Evolutionary conservation across 2,888 invertebrate genomes (phyloP), one percentile per base, ranked within the genome.

Genomic region (Latrodectus elegans): DNA sequence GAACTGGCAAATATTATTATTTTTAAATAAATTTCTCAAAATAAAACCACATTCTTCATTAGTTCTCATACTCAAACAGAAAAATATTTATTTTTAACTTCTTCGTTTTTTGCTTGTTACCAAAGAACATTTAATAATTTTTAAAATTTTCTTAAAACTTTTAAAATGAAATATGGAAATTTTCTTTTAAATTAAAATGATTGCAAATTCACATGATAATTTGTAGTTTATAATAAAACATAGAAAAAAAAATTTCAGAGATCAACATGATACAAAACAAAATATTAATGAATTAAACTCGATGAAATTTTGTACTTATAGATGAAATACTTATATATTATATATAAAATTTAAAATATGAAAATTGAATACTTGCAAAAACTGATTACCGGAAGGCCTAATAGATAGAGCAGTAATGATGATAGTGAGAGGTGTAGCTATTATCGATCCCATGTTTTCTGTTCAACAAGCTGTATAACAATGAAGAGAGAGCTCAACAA

Each of bases 341-440:
- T 26, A 0, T 26, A 26, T 26, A 22, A 8, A 8, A 68, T 26
- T 8, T 68, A 68, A 26, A 26, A 38, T 68, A 10, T 9, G 68
- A 26, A 68, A 9, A 22, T 68, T 26, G 1, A 11, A 3, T 26
- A 22, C 9, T 68, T 11, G 22, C 10, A 26, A 68, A 68, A 72
- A 0, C 8, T 38, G 10, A 12, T 65, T 55, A 81, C 81, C 81
- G 52, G 81, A 81, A 17, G 81, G 81, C 26, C 65, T 74, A 11
- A 53, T n/a, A 22, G 80, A 72, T 17, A 81, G 15, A 4, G 74
- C 12, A 11, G 70, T 55, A 14, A 38, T 11, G 12, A 26, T n/a
- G 1, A 74, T 38, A 26, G 67, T 53, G 4, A 74, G 11, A 6
- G 74, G 81, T 0, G 26, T 52, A 67, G 67, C 53, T 52, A 81